These are phyloP conservation scores for Rhincodon typus DNA, from an alignment of 2,797 vertebrate species.

Conservation along the genomic window DNA sequence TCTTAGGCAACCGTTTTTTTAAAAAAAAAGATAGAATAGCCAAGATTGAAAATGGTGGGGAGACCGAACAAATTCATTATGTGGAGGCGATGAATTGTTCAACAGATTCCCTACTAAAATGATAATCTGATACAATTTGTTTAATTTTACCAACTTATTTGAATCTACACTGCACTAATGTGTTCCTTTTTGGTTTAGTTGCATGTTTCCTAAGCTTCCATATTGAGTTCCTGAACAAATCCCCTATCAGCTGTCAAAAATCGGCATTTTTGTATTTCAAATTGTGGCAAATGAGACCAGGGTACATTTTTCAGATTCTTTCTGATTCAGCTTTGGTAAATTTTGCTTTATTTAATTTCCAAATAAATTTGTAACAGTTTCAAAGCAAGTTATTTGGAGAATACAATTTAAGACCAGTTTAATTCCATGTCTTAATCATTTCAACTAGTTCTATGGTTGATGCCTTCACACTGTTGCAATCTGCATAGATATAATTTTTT, in stretches of 20 bases:
- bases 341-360: neutral
- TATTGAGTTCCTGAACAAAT: no score
- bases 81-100: neutral
- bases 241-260: neutral
- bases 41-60: neutral
- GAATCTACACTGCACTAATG: neutral
- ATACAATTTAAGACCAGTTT: neutral
- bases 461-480: neutral
- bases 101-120: neutral
- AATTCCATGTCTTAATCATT: neutral
- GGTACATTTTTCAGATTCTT: neutral
- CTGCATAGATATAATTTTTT: neutral
- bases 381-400: neutral
- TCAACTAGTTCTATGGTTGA: neutral
- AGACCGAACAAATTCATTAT: neutral
- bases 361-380: neutral
- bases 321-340: neutral
- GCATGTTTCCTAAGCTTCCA: neutral
- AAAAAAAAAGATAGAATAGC: neutral
- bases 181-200: neutral
- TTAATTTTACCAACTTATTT: neutral
- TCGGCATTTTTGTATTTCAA: neutral
- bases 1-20: neutral
- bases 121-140: no score
- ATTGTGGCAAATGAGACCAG: neutral